Conservation (phyloP, 2,888 invertebrate genomes). For the Lasioglossum zephyrum region DNA sequence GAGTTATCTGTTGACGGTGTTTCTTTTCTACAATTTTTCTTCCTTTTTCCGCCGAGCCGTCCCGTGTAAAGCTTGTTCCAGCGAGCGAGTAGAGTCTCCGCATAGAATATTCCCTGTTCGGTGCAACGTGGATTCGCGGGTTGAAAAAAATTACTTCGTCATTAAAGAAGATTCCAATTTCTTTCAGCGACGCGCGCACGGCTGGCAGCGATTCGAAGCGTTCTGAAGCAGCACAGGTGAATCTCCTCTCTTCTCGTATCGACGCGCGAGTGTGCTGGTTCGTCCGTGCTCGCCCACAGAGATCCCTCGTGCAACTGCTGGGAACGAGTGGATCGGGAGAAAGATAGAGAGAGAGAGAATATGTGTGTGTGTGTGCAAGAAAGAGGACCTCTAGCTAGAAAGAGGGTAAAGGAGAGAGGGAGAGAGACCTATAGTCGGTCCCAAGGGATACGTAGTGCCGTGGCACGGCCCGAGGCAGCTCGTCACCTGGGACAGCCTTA, state of each 20-base stretch:
- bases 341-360: slow-evolving; percentile 10
- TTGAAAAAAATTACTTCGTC: slow-evolving; percentile 1
- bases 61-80: not conserved
- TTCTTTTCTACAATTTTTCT: not conserved
- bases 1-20: not conserved
- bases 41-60: not conserved
- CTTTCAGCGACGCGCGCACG: not conserved
- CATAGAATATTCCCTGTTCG: slow-evolving; percentile 1
- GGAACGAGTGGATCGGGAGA: slow-evolving; percentile 39
- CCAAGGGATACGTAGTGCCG: slow-evolving; percentile 81
- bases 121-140: not conserved
- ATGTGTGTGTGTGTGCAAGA: slow-evolving; percentile 6
- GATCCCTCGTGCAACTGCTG: slow-evolving; percentile 21
- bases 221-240: slow-evolving; percentile 41
- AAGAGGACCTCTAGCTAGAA: slow-evolving; percentile 38
- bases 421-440: slow-evolving; percentile 76
- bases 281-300: slow-evolving; percentile 30
- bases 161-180: slow-evolving; percentile 22
- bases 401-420: slow-evolving; percentile 58
- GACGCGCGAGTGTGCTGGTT: slow-evolving; percentile 14
- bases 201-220: slow-evolving; percentile 22
- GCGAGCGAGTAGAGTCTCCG: not conserved
- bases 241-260: slow-evolving; percentile 18
- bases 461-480: slow-evolving; percentile 82
- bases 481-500: slow-evolving; percentile 83